A percentile compares a stretch with the other conserved stretches of the same genome.
Conservation (phyloP, 2,113 vertebrate species). For the Sturnira hondurensis region DNA sequence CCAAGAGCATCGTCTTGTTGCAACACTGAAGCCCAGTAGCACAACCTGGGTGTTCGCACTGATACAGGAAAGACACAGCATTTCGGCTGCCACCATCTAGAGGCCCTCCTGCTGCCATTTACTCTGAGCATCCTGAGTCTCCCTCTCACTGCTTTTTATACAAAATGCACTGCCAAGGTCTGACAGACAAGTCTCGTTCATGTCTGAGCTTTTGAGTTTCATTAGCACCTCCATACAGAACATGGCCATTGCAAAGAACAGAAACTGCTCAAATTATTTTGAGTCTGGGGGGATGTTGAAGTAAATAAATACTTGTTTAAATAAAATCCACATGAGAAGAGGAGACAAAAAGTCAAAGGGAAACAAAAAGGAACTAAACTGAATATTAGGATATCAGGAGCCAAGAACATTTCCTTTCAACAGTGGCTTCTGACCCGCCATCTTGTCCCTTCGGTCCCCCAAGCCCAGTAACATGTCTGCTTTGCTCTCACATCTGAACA, state of each 20-base stretch:
- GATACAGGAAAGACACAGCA: background rate
- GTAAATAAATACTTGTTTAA: background rate
- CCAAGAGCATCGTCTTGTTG: background rate
- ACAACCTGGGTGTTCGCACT: too few species aligned
- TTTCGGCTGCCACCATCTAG: background rate
- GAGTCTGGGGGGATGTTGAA: background rate
- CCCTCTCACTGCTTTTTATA: background rate
- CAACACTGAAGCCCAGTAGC: background rate
- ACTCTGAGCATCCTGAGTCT: background rate
- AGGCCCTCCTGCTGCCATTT: background rate
- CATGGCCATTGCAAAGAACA: background rate
- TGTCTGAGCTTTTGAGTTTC: background rate
- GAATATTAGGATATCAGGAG: background rate
- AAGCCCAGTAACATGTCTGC: background rate
- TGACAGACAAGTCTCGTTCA: background rate
- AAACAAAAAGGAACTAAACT: background rate
- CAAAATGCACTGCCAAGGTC: background rate
- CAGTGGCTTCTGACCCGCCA: background rate
- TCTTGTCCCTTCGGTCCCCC: background rate
- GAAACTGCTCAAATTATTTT: background rate
- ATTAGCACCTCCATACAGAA: background rate
- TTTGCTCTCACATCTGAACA: background rate
- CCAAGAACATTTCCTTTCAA: background rate
- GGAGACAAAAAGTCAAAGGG: background rate
- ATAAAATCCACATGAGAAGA: background rate